phyloP scores from a whole-genome alignment of 2,113 vertebrate genomes.

The Hoplias malabaricus region DNA sequence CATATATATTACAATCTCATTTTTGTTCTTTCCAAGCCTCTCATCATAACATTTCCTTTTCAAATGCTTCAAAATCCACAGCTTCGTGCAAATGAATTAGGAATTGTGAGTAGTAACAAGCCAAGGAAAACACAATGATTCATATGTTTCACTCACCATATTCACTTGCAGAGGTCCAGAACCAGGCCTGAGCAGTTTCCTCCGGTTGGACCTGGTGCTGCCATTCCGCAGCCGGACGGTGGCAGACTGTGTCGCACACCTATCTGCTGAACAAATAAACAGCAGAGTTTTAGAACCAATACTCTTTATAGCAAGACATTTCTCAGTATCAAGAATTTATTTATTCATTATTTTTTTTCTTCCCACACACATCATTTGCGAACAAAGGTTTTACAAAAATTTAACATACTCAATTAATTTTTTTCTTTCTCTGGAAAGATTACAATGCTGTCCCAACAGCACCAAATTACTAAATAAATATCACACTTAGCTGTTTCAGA shows the following conservation, averaged over 20 bases:
- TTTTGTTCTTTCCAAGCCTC: background rate
- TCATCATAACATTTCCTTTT: background rate
- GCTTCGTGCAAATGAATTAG: background rate
- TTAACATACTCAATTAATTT: too few species aligned
- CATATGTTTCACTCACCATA: constrained; percentile 27
- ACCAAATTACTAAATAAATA: too few species aligned
- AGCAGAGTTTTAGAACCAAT: too few species aligned
- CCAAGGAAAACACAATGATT: background rate
- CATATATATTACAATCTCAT: background rate
- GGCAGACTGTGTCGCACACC: background rate
- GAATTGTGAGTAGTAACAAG: background rate
- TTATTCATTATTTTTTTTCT: too few species aligned
- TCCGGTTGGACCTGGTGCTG: constrained; percentile 65
- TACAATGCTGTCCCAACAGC: too few species aligned
- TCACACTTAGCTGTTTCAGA: too few species aligned
- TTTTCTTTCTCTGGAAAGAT: too few species aligned
- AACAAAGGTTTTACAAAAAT: too few species aligned
- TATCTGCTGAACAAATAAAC: background rate
- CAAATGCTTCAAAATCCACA: background rate
- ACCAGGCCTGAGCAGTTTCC: constrained; percentile 79
- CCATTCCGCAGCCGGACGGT: constrained; percentile 69
- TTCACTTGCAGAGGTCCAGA: constrained; percentile 82
- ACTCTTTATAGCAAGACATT: too few species aligned
- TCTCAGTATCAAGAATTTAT: too few species aligned
- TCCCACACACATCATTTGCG: too few species aligned